Evolutionary conservation across 2,113 vertebrate species (phyloP).

Genomic region (Scytalopus superciliaris): DNA sequence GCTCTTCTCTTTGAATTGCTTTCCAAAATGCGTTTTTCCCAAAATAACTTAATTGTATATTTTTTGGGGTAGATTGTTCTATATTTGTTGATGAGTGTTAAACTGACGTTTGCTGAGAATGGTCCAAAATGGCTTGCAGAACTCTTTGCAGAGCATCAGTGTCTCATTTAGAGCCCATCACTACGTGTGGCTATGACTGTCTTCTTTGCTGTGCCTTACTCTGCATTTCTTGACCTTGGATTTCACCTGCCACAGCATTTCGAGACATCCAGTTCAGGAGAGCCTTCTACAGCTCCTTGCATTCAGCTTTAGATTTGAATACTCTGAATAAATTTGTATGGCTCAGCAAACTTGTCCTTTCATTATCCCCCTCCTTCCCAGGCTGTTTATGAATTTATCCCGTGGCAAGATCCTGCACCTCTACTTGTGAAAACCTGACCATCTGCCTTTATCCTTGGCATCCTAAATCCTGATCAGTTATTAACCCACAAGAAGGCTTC

Average conservation of each 20-base stretch:
- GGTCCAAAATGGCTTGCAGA: slow-evolving; percentile 23
- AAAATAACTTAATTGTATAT: slow-evolving; percentile 40
- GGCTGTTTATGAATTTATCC: background rate
- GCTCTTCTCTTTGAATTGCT: slow-evolving; percentile 24
- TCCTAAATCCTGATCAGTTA: background rate
- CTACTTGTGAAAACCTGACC: background rate
- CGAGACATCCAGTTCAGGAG: background rate
- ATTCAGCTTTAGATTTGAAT: slow-evolving; percentile 2
- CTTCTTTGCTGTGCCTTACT: background rate
- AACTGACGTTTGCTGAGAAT: slow-evolving; percentile 34
- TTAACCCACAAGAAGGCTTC: background rate
- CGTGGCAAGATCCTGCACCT: background rate
- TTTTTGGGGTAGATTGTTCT: background rate
- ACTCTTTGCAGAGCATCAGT: background rate
- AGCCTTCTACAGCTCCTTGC: background rate
- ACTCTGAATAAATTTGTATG: background rate
- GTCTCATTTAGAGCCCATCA: background rate
- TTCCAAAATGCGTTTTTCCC: slow-evolving; percentile 23
- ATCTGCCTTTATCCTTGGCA: background rate
- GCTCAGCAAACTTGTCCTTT: slow-evolving; percentile 12
- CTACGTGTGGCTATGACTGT: background rate
- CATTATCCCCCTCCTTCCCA: background rate
- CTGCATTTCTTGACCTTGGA: slow-evolving; percentile 29
- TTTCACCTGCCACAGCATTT: background rate
- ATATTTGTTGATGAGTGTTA: slow-evolving; percentile 50